Conservation (phyloP, 1,140 invertebrate genomes). For the Drosophila littoralis region DNA sequence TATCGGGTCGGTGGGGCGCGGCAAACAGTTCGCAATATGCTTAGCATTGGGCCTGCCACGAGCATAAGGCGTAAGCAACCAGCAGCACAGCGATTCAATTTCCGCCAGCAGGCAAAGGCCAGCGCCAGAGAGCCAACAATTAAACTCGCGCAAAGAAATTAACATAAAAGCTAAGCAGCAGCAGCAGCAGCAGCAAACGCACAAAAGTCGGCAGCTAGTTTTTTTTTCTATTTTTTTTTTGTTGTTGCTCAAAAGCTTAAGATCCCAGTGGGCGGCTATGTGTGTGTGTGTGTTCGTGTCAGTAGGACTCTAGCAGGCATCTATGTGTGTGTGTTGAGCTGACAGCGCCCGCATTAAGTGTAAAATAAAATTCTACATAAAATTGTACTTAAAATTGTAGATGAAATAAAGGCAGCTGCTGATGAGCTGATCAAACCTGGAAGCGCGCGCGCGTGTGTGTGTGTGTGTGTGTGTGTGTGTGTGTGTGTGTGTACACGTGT, state of each 20-base stretch:
- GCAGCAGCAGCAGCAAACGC: slow-evolving; percentile 41
- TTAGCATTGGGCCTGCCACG: slow-evolving; percentile 47
- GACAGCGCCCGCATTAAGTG: slow-evolving; percentile 68
- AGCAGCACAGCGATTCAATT: slow-evolving; percentile 67
- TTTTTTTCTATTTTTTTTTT: slow-evolving; percentile 19
- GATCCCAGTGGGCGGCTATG: slow-evolving; percentile 29
- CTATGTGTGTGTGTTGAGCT: slow-evolving; percentile 32
- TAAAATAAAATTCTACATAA: slow-evolving; percentile 18
- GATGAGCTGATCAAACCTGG: slow-evolving; percentile 64
- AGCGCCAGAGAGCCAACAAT: slow-evolving; percentile 59
- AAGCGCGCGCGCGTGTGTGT: slow-evolving; percentile 11
- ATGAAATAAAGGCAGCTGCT: slow-evolving; percentile 63
- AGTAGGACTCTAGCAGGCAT: slow-evolving; percentile 16
- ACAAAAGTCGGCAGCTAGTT: slow-evolving; percentile 73
- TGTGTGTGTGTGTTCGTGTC: slow-evolving; percentile 13
- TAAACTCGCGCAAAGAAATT: slow-evolving; percentile 76
- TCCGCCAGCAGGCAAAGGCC: slow-evolving; percentile 73
- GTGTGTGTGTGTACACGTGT: slow-evolving; percentile 23
- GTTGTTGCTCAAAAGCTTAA: slow-evolving; percentile 37
- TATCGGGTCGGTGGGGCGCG: slow-evolving; percentile 63
- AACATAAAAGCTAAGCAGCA: slow-evolving; percentile 68
- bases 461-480: slow-evolving; percentile 14
- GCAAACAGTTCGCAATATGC: slow-evolving; percentile 66
- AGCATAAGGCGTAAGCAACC: slow-evolving; percentile 70
- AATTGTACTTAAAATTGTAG: slow-evolving; percentile 49